These are phyloP conservation scores for Spilarctia lutea DNA, from an alignment of 2,888 invertebrate genomes.

Conservation along the genomic window DNA sequence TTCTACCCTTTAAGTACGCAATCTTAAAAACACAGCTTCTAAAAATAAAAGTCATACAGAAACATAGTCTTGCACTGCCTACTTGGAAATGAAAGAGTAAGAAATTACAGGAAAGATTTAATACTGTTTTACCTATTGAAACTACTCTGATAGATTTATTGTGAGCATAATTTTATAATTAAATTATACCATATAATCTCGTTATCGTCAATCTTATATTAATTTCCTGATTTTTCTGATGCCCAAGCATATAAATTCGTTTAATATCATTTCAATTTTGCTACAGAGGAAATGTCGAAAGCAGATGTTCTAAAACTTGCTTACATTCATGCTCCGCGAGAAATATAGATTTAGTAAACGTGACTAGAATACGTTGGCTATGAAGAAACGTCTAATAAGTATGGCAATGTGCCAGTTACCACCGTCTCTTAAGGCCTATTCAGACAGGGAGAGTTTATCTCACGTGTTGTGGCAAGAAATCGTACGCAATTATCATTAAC, in stretches of 20 bases:
- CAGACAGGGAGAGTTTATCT: not conserved
- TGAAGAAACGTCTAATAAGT: constrained; percentile 39
- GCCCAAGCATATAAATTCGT: constrained; percentile 25
- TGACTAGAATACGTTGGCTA: constrained; percentile 49
- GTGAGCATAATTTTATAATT: not conserved
- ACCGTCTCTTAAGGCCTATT: constrained; percentile 18
- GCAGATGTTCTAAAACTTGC: constrained; percentile 60
- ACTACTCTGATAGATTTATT: not conserved
- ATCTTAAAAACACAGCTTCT: too few species aligned
- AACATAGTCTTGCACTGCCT: too few species aligned
- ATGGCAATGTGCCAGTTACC: constrained; percentile 44
- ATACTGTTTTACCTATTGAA: too few species aligned
- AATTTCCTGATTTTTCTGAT: not conserved
- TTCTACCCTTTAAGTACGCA: too few species aligned
- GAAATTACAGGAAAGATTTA: too few species aligned
- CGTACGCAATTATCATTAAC: not conserved
- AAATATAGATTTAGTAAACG: constrained; percentile 63
- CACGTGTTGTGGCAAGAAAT: not conserved
- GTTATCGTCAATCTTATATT: not conserved
- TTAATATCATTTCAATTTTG: constrained; percentile 46
- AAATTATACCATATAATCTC: too few species aligned
- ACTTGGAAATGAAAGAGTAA: too few species aligned
- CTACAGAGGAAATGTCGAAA: constrained; percentile 44
- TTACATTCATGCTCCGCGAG: constrained; percentile 56
- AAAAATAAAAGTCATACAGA: too few species aligned